Evolutionary conservation across 2,888 invertebrate genomes (phyloP), one percentile per base, ranked within the genome.

Genomic region (Agrotis ipsilon): DNA sequence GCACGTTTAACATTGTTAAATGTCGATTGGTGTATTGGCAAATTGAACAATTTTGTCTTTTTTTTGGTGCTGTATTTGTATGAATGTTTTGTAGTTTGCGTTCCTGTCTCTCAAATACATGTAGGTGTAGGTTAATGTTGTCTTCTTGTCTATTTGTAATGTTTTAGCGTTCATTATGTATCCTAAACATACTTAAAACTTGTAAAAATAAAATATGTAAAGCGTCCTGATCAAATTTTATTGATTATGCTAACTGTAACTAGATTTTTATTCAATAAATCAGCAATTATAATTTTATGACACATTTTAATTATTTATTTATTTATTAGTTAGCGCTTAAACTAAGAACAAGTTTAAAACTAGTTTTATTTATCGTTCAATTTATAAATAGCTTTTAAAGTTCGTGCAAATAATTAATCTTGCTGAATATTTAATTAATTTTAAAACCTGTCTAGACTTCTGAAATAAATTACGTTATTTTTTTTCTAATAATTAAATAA

Each of bases 361-460:
- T 19, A 39, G 16, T 54, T 64, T 13, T 21, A 27, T 39, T 39
- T 51, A 39, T 13, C 16, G 6, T 1, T 27, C 11, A 68, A 68
- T n/a, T 54, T 59, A 39, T 11, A 48, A 66, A 48, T 24, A 61
- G 18, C 39, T 45, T 54, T 52, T n/a, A 14, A 61, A 43, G n/a
- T 69, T 45, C 39, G 18, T n/a, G 21, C 3, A 32, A 39, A 61
- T 5, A 54, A 45, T 54, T 21, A 75, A 21, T 55, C 3, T 27
- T 45, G 18, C 21, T 55, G 24, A 48, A 13, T 51, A 18, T 57
- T 39, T 51, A 39, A 61, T 55, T 3, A 60, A 49, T 55, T 24
- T 2, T 49, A 18, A 57, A 66, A 51, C 49, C 0, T 51, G 45
- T 75, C 45, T 24, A 5, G 32, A 45, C 24, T 45, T 75, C 49